A percentile compares a stretch with the other conserved stretches of the same genome.
phyloP scores from a whole-genome alignment of 2,113 vertebrate genomes.

The Vombatus ursinus region DNA sequence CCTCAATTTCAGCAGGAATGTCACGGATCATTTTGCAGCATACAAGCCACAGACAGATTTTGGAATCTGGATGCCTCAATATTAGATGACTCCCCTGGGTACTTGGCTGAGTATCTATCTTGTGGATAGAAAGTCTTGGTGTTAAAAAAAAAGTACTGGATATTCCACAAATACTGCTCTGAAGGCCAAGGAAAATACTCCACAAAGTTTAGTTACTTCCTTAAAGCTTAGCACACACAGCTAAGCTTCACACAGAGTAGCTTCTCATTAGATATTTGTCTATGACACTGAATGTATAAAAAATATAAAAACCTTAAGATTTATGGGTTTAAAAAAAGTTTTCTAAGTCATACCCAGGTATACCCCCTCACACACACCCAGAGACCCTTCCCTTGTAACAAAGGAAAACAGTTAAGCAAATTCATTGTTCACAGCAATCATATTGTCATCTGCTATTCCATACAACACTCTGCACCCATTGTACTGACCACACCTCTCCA shows the following conservation, averaged over 20 bases:
- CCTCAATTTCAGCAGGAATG: slow-evolving; percentile 64
- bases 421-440: too few relatives aligned
- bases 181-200: background rate
- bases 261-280: background rate
- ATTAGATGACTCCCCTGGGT: background rate
- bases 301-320: background rate
- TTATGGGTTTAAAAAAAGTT: background rate
- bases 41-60: slow-evolving; percentile 53
- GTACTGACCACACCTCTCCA: background rate
- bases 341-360: background rate
- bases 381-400: background rate
- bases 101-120: background rate
- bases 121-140: slow-evolving; percentile 7
- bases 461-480: background rate
- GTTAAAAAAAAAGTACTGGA: background rate
- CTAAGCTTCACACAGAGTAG: background rate
- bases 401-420: background rate
- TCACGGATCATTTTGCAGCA: slow-evolving; percentile 47
- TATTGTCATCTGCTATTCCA: background rate
- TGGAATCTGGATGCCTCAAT: slow-evolving; percentile 34
- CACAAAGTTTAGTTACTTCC: background rate
- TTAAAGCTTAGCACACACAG: background rate
- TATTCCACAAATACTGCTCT: background rate
- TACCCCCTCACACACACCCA: background rate
- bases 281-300: background rate